Evolutionary conservation across 2,113 vertebrate genomes (phyloP).

Genomic region (Panurus biarmicus): DNA sequence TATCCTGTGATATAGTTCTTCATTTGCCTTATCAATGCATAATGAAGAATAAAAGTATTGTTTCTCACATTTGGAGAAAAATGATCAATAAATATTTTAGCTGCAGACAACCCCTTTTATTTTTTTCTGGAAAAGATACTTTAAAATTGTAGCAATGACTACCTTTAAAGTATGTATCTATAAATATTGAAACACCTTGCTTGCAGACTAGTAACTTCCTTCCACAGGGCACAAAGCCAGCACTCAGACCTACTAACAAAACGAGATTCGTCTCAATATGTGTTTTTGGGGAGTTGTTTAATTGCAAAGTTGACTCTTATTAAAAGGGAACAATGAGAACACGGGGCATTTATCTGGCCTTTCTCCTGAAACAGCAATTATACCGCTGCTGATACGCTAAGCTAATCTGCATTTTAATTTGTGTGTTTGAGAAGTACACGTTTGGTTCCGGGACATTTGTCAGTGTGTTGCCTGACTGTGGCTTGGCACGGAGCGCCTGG

Average conservation of each 20-base stretch:
- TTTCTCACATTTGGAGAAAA: not conserved
- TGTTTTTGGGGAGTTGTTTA: constrained; percentile 17
- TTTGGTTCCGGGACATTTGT: not conserved
- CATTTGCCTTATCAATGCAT: not conserved
- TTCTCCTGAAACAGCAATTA: not conserved
- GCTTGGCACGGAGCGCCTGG: not conserved
- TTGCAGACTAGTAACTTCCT: not conserved
- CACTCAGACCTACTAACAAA: not conserved
- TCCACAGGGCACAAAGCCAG: not conserved
- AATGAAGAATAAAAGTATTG: not conserved
- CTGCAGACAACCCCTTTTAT: not conserved
- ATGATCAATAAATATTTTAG: not conserved
- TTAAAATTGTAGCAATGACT: not conserved
- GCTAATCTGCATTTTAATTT: not conserved
- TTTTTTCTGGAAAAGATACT: not conserved
- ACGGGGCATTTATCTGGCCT: not conserved
- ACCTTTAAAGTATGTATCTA: not conserved
- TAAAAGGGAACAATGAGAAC: not conserved
- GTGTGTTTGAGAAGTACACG: not conserved
- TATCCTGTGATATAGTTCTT: not conserved
- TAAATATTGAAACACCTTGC: not conserved
- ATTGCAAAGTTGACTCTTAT: not conserved
- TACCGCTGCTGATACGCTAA: not conserved
- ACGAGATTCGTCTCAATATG: not conserved
- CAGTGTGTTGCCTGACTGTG: not conserved